Percentiles rank a stretch among this genome's conserved stretches.
Conservation (phyloP, 2,888 invertebrate genomes). For the Lasioglossum figueresi region DNA sequence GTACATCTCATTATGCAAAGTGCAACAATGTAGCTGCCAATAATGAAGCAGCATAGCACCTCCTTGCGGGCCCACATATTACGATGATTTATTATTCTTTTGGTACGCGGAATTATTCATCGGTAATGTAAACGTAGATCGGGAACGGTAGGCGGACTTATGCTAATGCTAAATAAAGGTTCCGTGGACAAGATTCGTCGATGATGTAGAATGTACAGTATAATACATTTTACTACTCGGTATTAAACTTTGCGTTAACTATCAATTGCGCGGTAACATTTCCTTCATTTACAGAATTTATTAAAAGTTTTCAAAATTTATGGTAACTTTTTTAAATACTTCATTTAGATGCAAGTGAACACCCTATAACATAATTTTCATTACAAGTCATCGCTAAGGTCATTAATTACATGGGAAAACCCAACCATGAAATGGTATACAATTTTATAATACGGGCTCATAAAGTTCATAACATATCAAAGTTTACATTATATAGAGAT, state of each 20-base stretch:
- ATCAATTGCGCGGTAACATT: neutral
- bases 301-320: too few relatives aligned
- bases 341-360: too few relatives aligned
- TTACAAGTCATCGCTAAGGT: too few relatives aligned
- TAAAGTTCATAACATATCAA: too few relatives aligned
- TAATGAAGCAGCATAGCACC: conserved; percentile 14
- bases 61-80: conserved; percentile 2
- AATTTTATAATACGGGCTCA: too few relatives aligned
- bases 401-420: too few relatives aligned
- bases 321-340: too few relatives aligned
- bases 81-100: conserved; percentile 27
- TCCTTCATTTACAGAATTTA: too few relatives aligned
- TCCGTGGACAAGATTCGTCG: neutral
- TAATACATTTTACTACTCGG: neutral
- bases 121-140: neutral
- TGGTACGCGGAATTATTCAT: conserved; percentile 27
- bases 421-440: too few relatives aligned
- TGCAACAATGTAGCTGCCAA: conserved; percentile 45
- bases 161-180: conserved; percentile 5
- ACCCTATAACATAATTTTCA: too few relatives aligned
- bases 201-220: neutral
- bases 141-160: neutral
- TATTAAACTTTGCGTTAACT: neutral
- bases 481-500: too few relatives aligned
- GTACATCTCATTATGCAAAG: conserved; percentile 38